phyloP scores from a whole-genome alignment of 2,888 invertebrate genomes.

The Poecilus cupreus region DNA sequence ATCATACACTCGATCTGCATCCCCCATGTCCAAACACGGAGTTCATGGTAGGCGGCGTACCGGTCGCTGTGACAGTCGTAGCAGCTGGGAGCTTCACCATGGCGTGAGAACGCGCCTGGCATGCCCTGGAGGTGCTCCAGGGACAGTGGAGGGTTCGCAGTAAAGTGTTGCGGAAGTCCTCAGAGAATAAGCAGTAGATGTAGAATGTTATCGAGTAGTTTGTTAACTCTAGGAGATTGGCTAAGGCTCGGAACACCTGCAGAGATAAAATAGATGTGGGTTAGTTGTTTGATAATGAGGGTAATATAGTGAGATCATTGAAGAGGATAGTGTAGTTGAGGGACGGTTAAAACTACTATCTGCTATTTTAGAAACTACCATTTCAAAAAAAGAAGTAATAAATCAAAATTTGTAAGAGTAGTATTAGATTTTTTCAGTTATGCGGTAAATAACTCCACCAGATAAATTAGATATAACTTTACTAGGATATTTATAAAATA shows the following conservation, averaged over 20 bases:
- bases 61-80: slow-evolving; percentile 41
- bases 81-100: slow-evolving; percentile 47
- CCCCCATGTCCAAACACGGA: slow-evolving; percentile 2
- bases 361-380: too few species aligned
- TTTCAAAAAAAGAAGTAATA: too few species aligned
- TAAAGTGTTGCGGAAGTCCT: slow-evolving; percentile 83
- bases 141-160: slow-evolving; percentile 79
- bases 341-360: background rate
- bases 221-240: slow-evolving; percentile 83
- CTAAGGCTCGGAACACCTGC: slow-evolving; percentile 81
- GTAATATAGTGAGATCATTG: background rate
- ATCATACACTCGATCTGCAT: slow-evolving; percentile 47
- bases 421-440: too few species aligned
- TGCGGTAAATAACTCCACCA: too few species aligned
- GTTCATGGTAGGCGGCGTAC: slow-evolving; percentile 49
- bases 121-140: slow-evolving; percentile 69
- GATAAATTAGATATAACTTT: too few species aligned
- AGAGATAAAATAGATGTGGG: slow-evolving; percentile 61
- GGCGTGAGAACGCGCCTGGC: background rate
- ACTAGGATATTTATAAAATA: too few species aligned
- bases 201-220: slow-evolving; percentile 88
- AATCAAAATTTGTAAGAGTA: too few species aligned
- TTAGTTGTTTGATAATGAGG: background rate
- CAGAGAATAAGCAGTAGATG: slow-evolving; percentile 86
- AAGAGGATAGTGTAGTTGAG: background rate